Percentiles rank a stretch among this genome's conserved stretches.
phyloP scores from a whole-genome alignment of 64 coral and sea anemone species.

The Acropora yongei region DNA sequence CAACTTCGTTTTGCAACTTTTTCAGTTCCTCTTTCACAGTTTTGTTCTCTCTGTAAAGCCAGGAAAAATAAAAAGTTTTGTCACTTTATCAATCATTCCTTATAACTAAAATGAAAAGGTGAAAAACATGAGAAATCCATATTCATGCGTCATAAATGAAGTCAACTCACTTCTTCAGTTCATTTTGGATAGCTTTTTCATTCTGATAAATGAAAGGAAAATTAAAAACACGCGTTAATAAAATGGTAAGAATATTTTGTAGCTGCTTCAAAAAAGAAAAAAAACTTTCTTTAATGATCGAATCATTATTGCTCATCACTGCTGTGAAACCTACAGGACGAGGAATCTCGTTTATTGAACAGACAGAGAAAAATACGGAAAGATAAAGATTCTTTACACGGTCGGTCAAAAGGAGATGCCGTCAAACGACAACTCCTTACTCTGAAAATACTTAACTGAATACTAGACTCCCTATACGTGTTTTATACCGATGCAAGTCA shows the following conservation, averaged over 20 bases:
- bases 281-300: no score
- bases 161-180: slow-evolving; percentile 1
- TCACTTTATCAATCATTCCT: neutral
- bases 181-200: neutral
- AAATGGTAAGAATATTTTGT: neutral
- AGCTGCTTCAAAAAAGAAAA: neutral
- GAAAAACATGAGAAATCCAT: no score
- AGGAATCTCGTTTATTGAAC: no score
- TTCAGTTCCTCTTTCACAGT: neutral
- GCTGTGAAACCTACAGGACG: no score
- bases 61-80: neutral
- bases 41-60: neutral
- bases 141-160: neutral
- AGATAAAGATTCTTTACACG: no score
- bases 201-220: neutral
- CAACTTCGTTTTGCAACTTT: neutral
- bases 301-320: no score
- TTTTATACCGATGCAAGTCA: no score
- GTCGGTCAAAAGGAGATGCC: no score
- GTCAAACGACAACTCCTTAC: no score
- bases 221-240: neutral
- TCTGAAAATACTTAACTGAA: no score
- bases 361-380: no score
- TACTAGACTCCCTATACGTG: no score
- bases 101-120: neutral